phyloP scores from a whole-genome alignment of 2,797 vertebrate genomes.

The Synanceia verrucosa region DNA sequence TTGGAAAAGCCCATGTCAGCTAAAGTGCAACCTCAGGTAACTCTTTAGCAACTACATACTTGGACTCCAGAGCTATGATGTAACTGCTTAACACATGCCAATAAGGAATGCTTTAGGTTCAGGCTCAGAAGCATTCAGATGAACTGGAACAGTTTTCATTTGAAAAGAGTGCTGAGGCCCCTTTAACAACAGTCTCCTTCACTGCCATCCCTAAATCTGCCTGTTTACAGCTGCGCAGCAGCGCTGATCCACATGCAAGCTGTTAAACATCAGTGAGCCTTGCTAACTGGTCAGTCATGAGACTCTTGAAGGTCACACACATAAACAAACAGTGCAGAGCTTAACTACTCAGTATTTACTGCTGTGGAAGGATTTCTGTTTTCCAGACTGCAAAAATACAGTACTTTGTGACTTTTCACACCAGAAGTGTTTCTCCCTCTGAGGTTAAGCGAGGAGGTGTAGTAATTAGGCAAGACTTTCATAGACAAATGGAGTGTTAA shows the following conservation, averaged over 20 bases:
- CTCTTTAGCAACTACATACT: not conserved
- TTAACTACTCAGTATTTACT: constrained; percentile 17
- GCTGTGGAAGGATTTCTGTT: constrained; percentile 14
- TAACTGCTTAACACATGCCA: too few species aligned
- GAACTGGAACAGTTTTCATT: not conserved
- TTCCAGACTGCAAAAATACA: constrained; percentile 17
- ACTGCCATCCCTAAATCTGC: constrained; percentile 18
- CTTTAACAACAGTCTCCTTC: too few species aligned
- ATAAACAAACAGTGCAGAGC: constrained; percentile 3
- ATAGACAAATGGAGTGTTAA: constrained; percentile 46
- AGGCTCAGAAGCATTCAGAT: not conserved
- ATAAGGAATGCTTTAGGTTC: not conserved
- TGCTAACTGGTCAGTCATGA: constrained; percentile 1
- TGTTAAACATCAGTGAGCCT: constrained; percentile 5
- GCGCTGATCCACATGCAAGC: constrained; percentile 7
- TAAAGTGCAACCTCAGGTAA: not conserved
- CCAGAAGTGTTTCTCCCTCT: constrained; percentile 4
- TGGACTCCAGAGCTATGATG: not conserved
- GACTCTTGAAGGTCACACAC: constrained; percentile 1
- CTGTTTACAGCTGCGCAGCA: constrained; percentile 21
- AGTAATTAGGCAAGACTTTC: constrained; percentile 34
- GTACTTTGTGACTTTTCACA: constrained; percentile 1
- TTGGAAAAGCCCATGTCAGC: not conserved
- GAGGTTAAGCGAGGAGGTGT: constrained; percentile 9
- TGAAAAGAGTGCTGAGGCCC: too few species aligned